A percentile compares a stretch with the other conserved stretches of the same genome.
phyloP scores from a whole-genome alignment of 2,888 invertebrate species.

The Hirtodrosophila confusa region DNA sequence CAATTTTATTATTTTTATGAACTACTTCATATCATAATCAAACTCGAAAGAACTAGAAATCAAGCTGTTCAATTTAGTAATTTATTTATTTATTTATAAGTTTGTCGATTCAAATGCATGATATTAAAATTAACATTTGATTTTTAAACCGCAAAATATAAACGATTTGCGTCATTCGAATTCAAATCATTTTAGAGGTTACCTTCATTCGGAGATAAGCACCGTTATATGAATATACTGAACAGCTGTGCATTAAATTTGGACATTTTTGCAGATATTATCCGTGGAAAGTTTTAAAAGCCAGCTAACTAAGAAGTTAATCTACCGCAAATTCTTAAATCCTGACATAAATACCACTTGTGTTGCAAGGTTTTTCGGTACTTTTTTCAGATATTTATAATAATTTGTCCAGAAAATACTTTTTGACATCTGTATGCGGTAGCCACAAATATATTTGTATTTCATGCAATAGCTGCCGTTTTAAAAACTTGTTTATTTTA shows the following conservation, averaged over 20 bases:
- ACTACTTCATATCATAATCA: no score
- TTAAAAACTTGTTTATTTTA: slow-evolving; percentile 27
- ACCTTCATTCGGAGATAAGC: not conserved
- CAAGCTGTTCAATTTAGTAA: no score
- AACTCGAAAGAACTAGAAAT: no score
- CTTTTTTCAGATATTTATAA: slow-evolving; percentile 2
- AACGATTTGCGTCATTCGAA: slow-evolving; percentile 7
- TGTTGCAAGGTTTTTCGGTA: no score
- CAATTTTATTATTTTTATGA: no score
- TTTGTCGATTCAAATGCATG: not conserved
- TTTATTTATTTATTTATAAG: no score
- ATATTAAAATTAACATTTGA: slow-evolving; percentile 9
- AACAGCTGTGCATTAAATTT: no score
- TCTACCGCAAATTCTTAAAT: no score
- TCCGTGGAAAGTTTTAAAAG: no score
- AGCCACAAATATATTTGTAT: slow-evolving; percentile 36
- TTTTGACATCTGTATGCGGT: slow-evolving; percentile 1
- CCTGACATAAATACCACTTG: not conserved
- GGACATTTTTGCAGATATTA: no score
- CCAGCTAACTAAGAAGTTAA: no score
- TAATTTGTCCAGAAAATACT: slow-evolving; percentile 5
- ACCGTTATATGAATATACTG: no score
- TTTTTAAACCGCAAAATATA: not conserved
- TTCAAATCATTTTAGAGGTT: not conserved
- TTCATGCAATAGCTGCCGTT: slow-evolving; percentile 9